A percentile compares a stretch with the other conserved stretches of the same genome.
Conservation (phyloP, 2,888 invertebrate species). For the Fragum sueziense region DNA sequence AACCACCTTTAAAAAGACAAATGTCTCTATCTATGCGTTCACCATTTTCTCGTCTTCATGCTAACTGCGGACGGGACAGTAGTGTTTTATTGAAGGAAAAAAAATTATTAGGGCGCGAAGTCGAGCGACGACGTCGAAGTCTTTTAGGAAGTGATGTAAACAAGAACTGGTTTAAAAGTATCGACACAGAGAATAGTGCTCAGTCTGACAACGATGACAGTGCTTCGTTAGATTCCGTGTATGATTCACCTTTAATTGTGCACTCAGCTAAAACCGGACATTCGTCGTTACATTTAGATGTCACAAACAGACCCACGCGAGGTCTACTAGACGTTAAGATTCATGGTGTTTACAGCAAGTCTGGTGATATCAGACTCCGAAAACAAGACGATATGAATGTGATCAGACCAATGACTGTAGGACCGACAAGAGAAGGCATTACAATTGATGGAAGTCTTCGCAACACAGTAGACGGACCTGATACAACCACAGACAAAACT, state of each 20-base stretch:
- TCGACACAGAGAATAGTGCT: neutral
- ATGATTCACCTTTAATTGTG: neutral
- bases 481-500: neutral
- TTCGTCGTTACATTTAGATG: neutral
- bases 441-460: neutral
- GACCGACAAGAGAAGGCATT: neutral
- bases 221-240: neutral
- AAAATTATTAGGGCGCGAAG: neutral
- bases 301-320: neutral
- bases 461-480: neutral
- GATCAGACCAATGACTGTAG: slow-evolving; percentile 8
- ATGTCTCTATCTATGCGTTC: neutral
- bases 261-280: neutral
- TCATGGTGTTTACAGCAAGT: neutral
- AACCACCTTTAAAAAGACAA: neutral
- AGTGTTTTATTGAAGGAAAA: neutral
- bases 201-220: neutral
- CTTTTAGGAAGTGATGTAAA: neutral
- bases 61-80: neutral
- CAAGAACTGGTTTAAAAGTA: neutral
- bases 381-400: neutral
- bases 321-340: neutral
- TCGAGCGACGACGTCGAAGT: neutral
- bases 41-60: slow-evolving; percentile 3
- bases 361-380: neutral